Evolutionary conservation across 2,888 invertebrate species (phyloP).

Genomic region (Erebia epiphron): DNA sequence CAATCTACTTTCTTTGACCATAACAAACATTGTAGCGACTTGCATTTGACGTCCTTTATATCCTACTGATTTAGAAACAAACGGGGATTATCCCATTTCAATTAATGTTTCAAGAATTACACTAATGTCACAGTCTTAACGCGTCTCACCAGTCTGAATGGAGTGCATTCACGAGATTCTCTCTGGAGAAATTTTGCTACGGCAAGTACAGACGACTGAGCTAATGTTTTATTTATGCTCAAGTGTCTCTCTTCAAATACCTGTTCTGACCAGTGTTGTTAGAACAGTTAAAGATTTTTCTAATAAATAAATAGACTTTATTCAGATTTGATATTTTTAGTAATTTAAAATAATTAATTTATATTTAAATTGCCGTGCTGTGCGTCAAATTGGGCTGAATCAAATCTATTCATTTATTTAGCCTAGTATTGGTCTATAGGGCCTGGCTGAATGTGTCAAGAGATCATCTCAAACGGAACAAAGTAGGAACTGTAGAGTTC

Average conservation of each 20-base stretch:
- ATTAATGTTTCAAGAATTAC: neutral
- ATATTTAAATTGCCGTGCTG: too few relatives aligned
- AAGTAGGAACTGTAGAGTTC: neutral
- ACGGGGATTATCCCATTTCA: neutral
- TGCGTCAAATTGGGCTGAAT: too few relatives aligned
- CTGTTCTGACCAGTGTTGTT: neutral
- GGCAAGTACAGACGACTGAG: constrained; percentile 42
- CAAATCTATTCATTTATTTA: too few relatives aligned
- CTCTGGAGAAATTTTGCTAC: constrained; percentile 66
- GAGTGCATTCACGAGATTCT: constrained; percentile 62
- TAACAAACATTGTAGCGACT: neutral
- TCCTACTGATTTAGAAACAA: neutral
- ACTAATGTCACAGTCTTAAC: constrained; percentile 17
- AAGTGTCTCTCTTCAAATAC: constrained; percentile 9
- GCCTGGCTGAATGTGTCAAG: too few relatives aligned
- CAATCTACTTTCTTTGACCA: constrained; percentile 43
- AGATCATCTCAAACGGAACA: too few relatives aligned
- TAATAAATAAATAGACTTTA: neutral
- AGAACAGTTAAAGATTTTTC: neutral
- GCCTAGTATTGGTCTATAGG: too few relatives aligned
- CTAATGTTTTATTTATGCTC: constrained; percentile 69
- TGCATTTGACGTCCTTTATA: neutral
- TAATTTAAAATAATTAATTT: too few relatives aligned
- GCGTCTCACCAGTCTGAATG: constrained; percentile 49
- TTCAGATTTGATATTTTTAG: neutral